phyloP scores from a whole-genome alignment of 2,797 vertebrate genomes.

The Myotis myotis region DNA sequence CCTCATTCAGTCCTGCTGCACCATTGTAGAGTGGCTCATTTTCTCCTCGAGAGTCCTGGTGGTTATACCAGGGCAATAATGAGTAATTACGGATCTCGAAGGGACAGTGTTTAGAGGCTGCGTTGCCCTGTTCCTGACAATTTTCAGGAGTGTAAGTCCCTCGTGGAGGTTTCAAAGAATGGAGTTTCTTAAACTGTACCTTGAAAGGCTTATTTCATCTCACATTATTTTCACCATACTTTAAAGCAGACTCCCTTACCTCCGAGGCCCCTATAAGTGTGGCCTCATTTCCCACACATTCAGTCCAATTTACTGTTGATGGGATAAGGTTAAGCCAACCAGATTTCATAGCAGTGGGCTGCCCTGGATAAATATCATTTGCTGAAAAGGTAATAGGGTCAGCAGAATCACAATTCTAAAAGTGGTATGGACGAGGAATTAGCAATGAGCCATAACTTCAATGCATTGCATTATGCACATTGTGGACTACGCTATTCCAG shows the following conservation, averaged over 20 bases:
- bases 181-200: not conserved
- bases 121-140: not conserved
- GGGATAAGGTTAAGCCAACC: constrained; percentile 41
- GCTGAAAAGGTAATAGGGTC: constrained; percentile 2
- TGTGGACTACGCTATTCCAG: not conserved
- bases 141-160: not conserved
- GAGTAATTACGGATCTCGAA: not conserved
- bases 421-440: not conserved
- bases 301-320: constrained; percentile 24
- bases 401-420: constrained; percentile 16
- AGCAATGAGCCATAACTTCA: constrained; percentile 21
- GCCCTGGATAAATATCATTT: not conserved
- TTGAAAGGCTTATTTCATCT: constrained; percentile 6
- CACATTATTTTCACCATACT: not conserved
- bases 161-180: not conserved
- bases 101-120: not conserved
- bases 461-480: not conserved
- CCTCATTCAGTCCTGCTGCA: not conserved
- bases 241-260: not conserved
- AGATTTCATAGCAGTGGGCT: not conserved
- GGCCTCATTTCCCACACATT: constrained; percentile 9
- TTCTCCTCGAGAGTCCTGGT: not conserved
- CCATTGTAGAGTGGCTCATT: not conserved
- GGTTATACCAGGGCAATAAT: not conserved
- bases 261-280: not conserved